Evolutionary conservation across 2,888 invertebrate genomes (phyloP), one percentile per base, ranked within the genome.

Genomic region (Synanthedon andrenaeformis): DNA sequence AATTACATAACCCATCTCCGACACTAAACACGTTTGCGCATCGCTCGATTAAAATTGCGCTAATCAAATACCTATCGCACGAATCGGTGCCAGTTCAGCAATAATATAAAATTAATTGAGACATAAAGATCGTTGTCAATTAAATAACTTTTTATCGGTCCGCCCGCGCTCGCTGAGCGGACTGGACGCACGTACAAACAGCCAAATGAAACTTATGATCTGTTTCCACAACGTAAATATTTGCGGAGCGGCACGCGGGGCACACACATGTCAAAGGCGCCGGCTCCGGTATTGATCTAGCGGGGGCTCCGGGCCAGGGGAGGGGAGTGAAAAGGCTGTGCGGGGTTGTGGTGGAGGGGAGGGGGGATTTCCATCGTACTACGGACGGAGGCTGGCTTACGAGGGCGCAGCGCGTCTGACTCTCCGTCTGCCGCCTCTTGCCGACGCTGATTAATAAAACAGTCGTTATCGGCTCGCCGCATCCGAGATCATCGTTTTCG

Each of bases 251-350:
- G 77, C 77, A 76, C 74, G 79, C 75, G 74, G 78, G 80, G 82
- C 84, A 84, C 84, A 84, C 85, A 84, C 84, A 84, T 86, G 86
- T 85, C 86, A 85, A 85, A 85, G 83, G 85, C 82, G 76, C 79
- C 79, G 82, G 79, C 81, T 77, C 72, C 75, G 79, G 84, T 87
- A 87, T 87, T 86, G 86, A 87, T 86, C 85, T 84, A 81, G 77
- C 72, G 79, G 35, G 35, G 35, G 35, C 35, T 35, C 35, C 65
- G 76, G 72, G 72, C 63, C 28, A 56, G 56, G 55, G 53, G 54
- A 54, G 55, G 56, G 54, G 59, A 56, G 58, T 42, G 10, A 35
- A 35, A 35, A 35, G 58, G 58, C 61, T 54, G 54, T 52, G 52
- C 53, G 57, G 58, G 51, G 59, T 51, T 10, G 51, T 53, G 53